phyloP scores from a whole-genome alignment of 1,140 invertebrate species.

The Pogonognathellus flavescens region DNA sequence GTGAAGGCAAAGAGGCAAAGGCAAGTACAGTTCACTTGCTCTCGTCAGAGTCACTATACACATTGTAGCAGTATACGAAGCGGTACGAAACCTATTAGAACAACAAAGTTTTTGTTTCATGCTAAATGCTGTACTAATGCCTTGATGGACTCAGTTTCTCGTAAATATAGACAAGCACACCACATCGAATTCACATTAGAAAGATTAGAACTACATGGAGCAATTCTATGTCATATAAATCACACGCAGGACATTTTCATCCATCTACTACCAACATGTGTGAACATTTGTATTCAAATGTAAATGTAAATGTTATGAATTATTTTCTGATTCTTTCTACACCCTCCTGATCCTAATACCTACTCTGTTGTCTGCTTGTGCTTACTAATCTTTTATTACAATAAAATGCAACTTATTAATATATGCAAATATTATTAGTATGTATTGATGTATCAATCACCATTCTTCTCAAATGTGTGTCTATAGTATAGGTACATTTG shows the following conservation, averaged over 20 bases:
- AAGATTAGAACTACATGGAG: background rate
- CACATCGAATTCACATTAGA: background rate
- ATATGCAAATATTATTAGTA: no score
- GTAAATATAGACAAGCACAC: slow-evolving; percentile 21
- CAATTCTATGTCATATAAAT: slow-evolving; percentile 2
- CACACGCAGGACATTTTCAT: slow-evolving; percentile 14
- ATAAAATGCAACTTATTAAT: no score
- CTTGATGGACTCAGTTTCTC: background rate
- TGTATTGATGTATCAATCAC: no score
- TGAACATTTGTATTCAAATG: no score
- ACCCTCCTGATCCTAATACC: no score
- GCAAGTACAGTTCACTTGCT: slow-evolving; percentile 9
- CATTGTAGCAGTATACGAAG: background rate
- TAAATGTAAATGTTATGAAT: no score
- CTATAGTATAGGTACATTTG: no score
- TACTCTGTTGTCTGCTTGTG: no score
- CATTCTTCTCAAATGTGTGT: no score
- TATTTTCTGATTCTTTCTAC: no score
- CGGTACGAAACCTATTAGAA: slow-evolving; percentile 44
- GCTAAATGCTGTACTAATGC: slow-evolving; percentile 21
- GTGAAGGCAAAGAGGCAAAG: slow-evolving; percentile 7
- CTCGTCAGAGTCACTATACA: no score
- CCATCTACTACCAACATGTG: background rate
- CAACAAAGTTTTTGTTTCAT: slow-evolving; percentile 5
- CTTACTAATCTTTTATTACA: no score